Conservation (phyloP, 2,888 invertebrate species). For the Conomelus anceps region DNA sequence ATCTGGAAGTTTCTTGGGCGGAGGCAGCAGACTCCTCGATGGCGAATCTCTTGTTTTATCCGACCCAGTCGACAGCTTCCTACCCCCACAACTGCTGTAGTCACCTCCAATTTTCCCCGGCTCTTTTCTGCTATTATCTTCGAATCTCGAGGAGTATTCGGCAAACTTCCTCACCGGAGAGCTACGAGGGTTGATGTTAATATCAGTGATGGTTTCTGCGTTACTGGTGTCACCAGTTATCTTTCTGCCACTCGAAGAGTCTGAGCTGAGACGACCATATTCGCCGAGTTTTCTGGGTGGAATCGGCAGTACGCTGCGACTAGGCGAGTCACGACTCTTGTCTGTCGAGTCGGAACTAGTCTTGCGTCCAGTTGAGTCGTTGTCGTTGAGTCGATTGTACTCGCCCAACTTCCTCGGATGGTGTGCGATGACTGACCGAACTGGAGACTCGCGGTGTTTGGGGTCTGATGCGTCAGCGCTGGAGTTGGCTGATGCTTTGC, state of each 20-base stretch:
- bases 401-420: constrained; percentile 51
- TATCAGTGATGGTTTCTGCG: constrained; percentile 20
- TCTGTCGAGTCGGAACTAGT: not conserved
- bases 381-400: constrained; percentile 49
- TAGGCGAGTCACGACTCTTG: constrained; percentile 22
- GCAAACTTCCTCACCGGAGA: constrained; percentile 23
- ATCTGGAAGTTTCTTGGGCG: constrained; percentile 51
- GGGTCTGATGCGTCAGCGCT: constrained; percentile 40
- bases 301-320: constrained; percentile 16
- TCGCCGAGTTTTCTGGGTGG: constrained; percentile 40
- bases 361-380: not conserved
- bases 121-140: constrained; percentile 3
- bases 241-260: constrained; percentile 16
- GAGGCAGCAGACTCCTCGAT: constrained; percentile 37
- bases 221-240: constrained; percentile 17
- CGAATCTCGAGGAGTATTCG: constrained; percentile 14
- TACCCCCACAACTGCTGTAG: constrained; percentile 14
- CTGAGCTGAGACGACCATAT: constrained; percentile 41
- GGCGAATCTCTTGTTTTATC: constrained; percentile 26
- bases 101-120: constrained; percentile 10
- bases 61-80: constrained; percentile 20
- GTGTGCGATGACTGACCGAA: constrained; percentile 22
- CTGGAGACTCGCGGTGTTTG: constrained; percentile 23
- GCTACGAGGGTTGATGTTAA: constrained; percentile 20
- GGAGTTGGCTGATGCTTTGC: constrained; percentile 31